Evolutionary conservation across 2,797 vertebrate species (phyloP), one percentile per base, ranked within the genome.

Genomic region (Coregonus ussuriensis): DNA sequence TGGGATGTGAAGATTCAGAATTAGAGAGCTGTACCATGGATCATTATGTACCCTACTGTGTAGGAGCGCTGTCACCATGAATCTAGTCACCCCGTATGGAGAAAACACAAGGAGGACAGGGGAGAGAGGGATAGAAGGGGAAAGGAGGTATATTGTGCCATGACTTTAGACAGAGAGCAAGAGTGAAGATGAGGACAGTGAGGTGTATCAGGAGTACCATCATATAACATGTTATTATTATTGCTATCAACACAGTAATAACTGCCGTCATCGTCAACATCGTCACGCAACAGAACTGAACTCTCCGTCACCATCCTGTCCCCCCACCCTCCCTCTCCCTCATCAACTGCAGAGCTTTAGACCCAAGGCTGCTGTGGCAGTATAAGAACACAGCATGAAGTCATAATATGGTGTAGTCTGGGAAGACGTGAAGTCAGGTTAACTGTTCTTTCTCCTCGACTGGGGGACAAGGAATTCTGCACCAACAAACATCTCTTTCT

Each of bases 321-420:
- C 21, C 31, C 25, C 25, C 1, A 25, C 25, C 25, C 25, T 25
- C 25, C 25, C 52, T 25, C 9, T 2, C 62, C 13, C 62, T 1
- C 9, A 15, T 13, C n/a, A 67, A 74, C 51, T 66, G 6, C 1
- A 76, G 76, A 82, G 70, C 77, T 77, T 84, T 70, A 69, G 29
- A 73, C 83, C 80, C n/a, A 71, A 70, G 70, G 77, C 81, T 82
- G 68, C 72, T 74, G 72, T 31, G 76, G 79, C 63, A 31, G 13
- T 31, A 25, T n/a, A 83, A 81, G 52, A 83, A n/a, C 78, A 73
- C 77, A 72, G 78, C 74, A 9, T 59, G 56, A n/a, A 6, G 18
- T 21, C 74, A 62, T 85, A 67, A 74, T 75, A 35, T 0, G 0
- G 29, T 67, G 15, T 76, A 66, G n/a, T 25, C 33, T 35, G 4